Conservation (phyloP, 2,113 vertebrate genomes). For the Amphiprion ocellaris region DNA sequence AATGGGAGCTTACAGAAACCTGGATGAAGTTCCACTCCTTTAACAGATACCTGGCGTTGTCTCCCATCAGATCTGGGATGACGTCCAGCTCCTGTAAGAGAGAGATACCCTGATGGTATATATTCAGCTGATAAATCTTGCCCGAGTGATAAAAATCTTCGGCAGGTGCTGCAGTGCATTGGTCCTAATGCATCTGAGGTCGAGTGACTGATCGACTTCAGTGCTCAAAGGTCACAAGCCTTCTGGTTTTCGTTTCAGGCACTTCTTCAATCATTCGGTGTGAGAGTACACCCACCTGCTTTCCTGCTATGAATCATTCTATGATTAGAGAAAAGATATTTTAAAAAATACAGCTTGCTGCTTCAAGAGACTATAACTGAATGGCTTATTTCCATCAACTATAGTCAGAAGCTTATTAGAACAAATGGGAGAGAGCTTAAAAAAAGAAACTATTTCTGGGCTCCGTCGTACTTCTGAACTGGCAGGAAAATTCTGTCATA, state of each 20-base stretch:
- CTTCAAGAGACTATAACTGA: constrained; percentile 3
- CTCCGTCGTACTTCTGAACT: constrained; percentile 39
- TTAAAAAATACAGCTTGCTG: constrained; percentile 1
- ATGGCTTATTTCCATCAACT: constrained; percentile 42
- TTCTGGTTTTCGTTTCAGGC: constrained; percentile 64
- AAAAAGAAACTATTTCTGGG: constrained; percentile 25
- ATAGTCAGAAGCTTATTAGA: constrained; percentile 52
- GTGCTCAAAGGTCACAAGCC: constrained; percentile 46
- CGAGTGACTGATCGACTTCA: constrained; percentile 19
- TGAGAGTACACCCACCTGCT: constrained; percentile 44
- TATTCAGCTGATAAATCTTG: constrained; percentile 6
- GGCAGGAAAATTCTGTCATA: constrained; percentile 45
- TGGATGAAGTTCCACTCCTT: constrained; percentile 82
- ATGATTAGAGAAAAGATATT: constrained; percentile 35
- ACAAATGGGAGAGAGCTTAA: constrained; percentile 48
- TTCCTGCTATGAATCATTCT: constrained; percentile 45
- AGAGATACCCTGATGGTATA: constrained; percentile 30
- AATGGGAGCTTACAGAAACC: constrained; percentile 78
- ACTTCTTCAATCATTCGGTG: constrained; percentile 52
- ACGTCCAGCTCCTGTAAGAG: constrained; percentile 79
- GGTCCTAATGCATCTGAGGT: constrained; percentile 16
- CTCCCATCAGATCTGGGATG: constrained; percentile 65
- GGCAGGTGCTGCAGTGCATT: constrained; percentile 7
- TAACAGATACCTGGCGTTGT: constrained; percentile 55
- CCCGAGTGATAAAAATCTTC: constrained; percentile 21